Evolutionary conservation across 2,797 vertebrate species (phyloP).

Genomic region (Dicrostonyx torquatus): DNA sequence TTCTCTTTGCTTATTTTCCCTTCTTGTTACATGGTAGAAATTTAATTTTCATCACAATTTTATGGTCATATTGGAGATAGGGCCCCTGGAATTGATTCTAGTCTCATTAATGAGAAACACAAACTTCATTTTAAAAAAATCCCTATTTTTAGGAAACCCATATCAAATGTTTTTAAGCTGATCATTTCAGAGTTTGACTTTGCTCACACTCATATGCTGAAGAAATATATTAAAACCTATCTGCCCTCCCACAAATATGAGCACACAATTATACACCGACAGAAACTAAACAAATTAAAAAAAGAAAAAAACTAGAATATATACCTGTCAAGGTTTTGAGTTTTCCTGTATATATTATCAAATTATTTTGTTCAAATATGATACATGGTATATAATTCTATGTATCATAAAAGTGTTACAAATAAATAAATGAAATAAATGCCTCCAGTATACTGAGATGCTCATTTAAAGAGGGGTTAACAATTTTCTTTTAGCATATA

Average conservation of each 20-base stretch:
- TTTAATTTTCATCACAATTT: not conserved
- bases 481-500: constrained; percentile 58
- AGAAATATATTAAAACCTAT: not conserved
- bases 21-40: not conserved
- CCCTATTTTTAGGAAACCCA: not conserved
- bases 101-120: not conserved
- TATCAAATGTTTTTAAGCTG: not conserved
- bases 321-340: not conserved
- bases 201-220: not conserved
- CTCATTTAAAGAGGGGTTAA: constrained; percentile 70
- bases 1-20: not conserved
- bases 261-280: not conserved
- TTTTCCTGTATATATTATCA: not conserved
- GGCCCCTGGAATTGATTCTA: not conserved
- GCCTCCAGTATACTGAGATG: constrained; percentile 68
- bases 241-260: not conserved
- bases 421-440: constrained; percentile 52
- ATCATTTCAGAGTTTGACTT: not conserved
- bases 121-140: not conserved
- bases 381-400: constrained; percentile 52
- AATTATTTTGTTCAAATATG: constrained; percentile 55
- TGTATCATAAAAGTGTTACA: constrained; percentile 54
- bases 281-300: not conserved
- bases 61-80: not conserved
- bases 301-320: not conserved